Conservation (phyloP, 2,888 invertebrate genomes). For the Hyposoter didymator region DNA sequence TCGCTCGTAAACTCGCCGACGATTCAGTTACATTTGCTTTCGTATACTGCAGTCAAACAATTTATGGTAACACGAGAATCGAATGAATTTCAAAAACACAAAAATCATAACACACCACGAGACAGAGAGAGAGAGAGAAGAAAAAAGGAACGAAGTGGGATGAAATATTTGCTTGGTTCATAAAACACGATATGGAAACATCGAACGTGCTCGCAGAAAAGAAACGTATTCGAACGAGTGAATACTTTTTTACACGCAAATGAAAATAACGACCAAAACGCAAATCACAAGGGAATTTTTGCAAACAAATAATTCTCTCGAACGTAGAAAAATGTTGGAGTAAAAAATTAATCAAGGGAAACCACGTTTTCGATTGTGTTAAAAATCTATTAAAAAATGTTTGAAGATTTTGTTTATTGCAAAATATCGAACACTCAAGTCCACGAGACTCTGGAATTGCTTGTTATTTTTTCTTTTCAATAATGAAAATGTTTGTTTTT, state of each 20-base stretch:
- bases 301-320: background rate
- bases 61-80: conserved; percentile 9
- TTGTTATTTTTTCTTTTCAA: background rate
- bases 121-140: background rate
- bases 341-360: background rate
- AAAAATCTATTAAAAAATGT: too few relatives aligned
- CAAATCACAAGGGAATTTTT: too few relatives aligned
- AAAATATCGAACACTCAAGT: background rate
- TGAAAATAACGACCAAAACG: too few relatives aligned
- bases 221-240: conserved; percentile 10
- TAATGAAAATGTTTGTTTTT: background rate
- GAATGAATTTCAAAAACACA: conserved; percentile 1
- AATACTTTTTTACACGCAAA: background rate
- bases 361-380: background rate
- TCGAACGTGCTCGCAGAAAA: conserved; percentile 9
- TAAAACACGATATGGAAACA: conserved; percentile 32
- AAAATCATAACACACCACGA: background rate
- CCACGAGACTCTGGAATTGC: background rate
- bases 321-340: background rate
- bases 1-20: background rate
- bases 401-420: background rate
- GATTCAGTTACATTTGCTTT: conserved; percentile 18
- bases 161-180: conserved; percentile 9
- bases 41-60: background rate
- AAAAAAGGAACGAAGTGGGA: background rate